phyloP scores from a whole-genome alignment of 2,888 invertebrate genomes.

The Heliothis peltigera region DNA sequence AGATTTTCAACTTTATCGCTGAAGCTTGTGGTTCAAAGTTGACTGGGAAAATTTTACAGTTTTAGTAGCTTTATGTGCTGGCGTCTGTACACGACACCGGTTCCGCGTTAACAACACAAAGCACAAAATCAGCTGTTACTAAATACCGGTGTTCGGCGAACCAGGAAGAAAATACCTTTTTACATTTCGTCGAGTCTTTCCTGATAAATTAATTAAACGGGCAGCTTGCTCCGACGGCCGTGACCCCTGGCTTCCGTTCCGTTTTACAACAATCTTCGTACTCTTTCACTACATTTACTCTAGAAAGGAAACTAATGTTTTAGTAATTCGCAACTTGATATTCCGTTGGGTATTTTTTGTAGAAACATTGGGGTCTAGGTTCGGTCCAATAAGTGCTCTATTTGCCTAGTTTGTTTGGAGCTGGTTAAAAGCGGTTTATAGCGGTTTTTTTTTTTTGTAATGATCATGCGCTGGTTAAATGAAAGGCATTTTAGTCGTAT shows the following conservation, averaged over 20 bases:
- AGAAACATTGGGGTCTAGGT: conserved; percentile 21
- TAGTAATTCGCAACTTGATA: conserved; percentile 39
- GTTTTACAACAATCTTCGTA: conserved; percentile 24
- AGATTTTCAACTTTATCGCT: no score
- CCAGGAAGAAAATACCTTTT: conserved; percentile 48
- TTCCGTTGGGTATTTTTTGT: conserved; percentile 25
- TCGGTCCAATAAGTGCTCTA: conserved; percentile 33
- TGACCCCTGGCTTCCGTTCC: conserved; percentile 51
- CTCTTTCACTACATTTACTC: conserved; percentile 19
- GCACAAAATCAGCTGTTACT: conserved; percentile 33
- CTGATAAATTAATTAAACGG: conserved; percentile 51
- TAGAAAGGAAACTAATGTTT: conserved; percentile 26
- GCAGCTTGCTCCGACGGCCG: conserved; percentile 32
- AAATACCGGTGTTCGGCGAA: conserved; percentile 19
- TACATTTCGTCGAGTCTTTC: conserved; percentile 29
- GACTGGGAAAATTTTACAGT: no score
- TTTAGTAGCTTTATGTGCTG: no score
- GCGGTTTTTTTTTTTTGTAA: conserved; percentile 30
- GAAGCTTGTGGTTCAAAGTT: no score
- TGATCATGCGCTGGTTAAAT: conserved; percentile 21
- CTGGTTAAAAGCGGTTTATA: conserved; percentile 22
- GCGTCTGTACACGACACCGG: conserved; percentile 5
- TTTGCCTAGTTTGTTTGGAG: conserved; percentile 37
- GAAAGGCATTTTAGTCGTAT: conserved; percentile 20
- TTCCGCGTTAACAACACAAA: conserved; percentile 23